phyloP scores from a whole-genome alignment of 2,113 vertebrate species.

The Caloenas nicobarica region DNA sequence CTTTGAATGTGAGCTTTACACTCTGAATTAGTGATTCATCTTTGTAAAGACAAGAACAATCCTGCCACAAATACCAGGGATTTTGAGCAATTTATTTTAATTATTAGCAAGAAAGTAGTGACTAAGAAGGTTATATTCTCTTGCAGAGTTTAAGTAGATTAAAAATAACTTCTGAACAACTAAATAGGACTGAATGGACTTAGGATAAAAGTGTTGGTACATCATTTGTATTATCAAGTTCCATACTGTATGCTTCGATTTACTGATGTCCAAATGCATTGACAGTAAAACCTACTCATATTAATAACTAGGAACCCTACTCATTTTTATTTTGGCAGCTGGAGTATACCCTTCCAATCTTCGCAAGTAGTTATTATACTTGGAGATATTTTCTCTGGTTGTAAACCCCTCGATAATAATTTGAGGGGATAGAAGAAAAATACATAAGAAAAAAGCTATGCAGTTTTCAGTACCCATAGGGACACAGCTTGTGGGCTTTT shows the following conservation, averaged over 20 bases:
- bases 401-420: constrained; percentile 18
- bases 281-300: neutral
- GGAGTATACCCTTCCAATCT: neutral
- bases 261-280: neutral
- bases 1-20: neutral
- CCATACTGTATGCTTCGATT: neutral
- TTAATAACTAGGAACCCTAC: neutral
- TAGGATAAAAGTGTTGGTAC: neutral
- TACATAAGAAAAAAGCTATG: neutral
- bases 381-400: constrained; percentile 1
- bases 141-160: neutral
- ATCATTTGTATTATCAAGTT: neutral
- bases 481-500: neutral
- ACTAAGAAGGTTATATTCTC: neutral
- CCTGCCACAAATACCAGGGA: neutral
- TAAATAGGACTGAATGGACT: neutral
- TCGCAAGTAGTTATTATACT: constrained; percentile 12
- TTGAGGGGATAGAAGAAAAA: neutral
- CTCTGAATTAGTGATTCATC: neutral
- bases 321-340: neutral
- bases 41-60: neutral
- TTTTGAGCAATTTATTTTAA: neutral
- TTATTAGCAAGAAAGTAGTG: neutral
- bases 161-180: constrained; percentile 23
- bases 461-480: neutral